phyloP scores from a whole-genome alignment of 2,888 invertebrate species.

The Cremastinae sp. region DNA sequence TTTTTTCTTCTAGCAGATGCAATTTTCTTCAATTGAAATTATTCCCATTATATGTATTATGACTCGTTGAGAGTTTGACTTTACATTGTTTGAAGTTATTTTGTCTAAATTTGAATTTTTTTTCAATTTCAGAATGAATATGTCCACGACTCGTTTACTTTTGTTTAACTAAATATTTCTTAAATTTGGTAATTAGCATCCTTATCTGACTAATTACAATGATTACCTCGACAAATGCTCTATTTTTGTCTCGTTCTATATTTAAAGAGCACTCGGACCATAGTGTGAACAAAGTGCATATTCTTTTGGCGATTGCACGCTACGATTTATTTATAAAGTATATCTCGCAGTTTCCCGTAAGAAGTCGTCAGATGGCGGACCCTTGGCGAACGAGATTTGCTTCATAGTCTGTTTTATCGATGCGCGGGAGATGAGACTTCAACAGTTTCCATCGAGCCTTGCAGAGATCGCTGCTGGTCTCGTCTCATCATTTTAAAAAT shows the following conservation, averaged over 20 bases:
- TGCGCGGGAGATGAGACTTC: not conserved
- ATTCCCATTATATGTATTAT: no score
- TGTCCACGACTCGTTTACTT: no score
- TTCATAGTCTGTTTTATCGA: constrained; percentile 24
- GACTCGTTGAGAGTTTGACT: no score
- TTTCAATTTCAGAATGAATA: no score
- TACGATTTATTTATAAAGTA: constrained; percentile 48
- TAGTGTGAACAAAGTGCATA: constrained; percentile 11
- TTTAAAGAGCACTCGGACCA: not conserved
- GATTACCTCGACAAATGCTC: not conserved
- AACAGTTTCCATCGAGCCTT: not conserved
- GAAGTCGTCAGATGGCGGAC: constrained; percentile 48
- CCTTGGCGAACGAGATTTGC: not conserved
- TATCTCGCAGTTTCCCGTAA: constrained; percentile 5
- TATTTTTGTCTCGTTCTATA: not conserved
- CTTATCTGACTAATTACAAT: not conserved
- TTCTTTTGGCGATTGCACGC: constrained; percentile 17
- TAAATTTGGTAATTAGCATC: no score
- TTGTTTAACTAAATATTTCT: constrained; percentile 8
- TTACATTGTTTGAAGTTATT: no score
- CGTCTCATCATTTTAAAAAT: not conserved
- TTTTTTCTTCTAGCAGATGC: no score
- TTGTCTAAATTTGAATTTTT: no score
- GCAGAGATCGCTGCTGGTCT: constrained; percentile 17
- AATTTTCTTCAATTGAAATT: no score